Evolutionary conservation across 2,797 vertebrate species (phyloP).

Genomic region (Premnoplex brunnescens): DNA sequence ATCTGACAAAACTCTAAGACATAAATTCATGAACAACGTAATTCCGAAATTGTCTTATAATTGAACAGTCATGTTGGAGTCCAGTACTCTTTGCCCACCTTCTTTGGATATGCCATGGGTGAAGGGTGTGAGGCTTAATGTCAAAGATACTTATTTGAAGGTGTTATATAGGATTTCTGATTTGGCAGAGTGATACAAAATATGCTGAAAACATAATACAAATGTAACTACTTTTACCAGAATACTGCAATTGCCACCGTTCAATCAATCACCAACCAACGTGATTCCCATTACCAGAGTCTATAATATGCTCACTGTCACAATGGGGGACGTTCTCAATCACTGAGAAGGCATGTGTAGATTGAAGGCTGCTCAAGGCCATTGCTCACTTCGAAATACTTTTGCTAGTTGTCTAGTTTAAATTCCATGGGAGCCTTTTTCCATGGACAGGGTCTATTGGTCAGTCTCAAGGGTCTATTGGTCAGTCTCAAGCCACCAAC

Average conservation of each 20-base stretch:
- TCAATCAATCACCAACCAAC: rapidly evolving
- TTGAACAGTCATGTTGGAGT: background rate
- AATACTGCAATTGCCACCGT: background rate
- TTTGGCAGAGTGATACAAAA: background rate
- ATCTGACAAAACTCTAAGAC: slow-evolving; percentile 54
- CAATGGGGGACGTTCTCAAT: rapidly evolving
- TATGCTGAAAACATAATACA: background rate
- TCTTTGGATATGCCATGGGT: background rate
- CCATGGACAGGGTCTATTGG: background rate
- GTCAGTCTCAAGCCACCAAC: background rate
- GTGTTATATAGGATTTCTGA: background rate
- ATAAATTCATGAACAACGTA: slow-evolving; percentile 27
- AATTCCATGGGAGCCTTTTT: background rate
- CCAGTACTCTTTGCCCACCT: background rate
- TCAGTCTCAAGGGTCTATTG: background rate
- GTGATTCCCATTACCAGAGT: background rate
- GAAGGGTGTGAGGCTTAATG: background rate
- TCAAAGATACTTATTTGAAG: background rate
- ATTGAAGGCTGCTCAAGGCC: background rate
- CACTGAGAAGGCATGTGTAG: background rate
- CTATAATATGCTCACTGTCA: background rate
- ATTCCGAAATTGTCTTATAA: slow-evolving; percentile 25
- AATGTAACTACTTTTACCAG: background rate
- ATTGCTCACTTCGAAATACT: background rate
- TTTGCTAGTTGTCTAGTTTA: background rate